Evolutionary conservation across 2,888 invertebrate genomes (phyloP), one percentile per base, ranked within the genome.

Genomic region (Drosophila stalkeri): DNA sequence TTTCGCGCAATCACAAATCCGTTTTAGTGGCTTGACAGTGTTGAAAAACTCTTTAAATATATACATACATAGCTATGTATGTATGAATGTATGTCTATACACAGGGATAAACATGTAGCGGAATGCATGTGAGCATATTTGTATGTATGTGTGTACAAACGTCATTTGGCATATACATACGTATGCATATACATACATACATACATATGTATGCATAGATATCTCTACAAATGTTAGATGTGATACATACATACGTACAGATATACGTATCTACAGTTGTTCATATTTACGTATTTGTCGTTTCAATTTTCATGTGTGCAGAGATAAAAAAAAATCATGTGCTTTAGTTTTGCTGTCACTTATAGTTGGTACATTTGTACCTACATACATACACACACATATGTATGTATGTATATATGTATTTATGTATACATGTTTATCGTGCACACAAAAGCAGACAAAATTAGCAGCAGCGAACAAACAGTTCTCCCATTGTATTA

Each of bases 291-390:
- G 47, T 76, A 82, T 85, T 82, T 82, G 73, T 74, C 73, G 67
- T 76, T 86, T 82, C 65, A 82, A 86, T 82, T 81, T 77, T 77
- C 74, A 68, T 84, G 77, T 80, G 72, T 68, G 75, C 63, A 67
- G 43, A 68, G 71, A 73, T 69, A 71, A 63, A 76, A 69, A 43
- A 43, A 70, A 71, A 77, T 68, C 75, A 77, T 71, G 72, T 75
- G 77, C 71, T 64, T 65, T 62, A 68, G 61, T 82, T 78, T 75
- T 79, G 59, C 56, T 44, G 56, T 33, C 56, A 44, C 20, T 57
- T 57, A 20, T 44, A 44, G 14, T 55, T 41, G 39, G 27, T 55
- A 55, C 55, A 31, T 41, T 39, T 5, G 41, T 56, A 41, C 55
- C 56, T 31, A 27, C 41, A 11, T 1, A 35, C 5, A 55, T 27